These are phyloP conservation scores for Maniola jurtina DNA, from an alignment of 1,140 invertebrate genomes.

Conservation along the genomic window DNA sequence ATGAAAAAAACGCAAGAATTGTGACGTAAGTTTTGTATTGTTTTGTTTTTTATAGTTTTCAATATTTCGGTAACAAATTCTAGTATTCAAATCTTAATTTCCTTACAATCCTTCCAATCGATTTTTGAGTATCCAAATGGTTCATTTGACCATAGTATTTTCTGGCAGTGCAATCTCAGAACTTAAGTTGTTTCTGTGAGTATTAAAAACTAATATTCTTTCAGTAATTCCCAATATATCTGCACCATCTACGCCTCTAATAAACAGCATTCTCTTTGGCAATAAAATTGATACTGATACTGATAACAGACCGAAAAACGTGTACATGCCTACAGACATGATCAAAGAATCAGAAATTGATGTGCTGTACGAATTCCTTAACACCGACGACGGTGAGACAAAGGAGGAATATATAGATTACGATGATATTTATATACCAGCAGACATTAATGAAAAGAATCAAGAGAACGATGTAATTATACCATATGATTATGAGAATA, in stretches of 20 bases:
- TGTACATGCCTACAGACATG: conserved; percentile 11
- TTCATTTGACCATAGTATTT: too few relatives aligned
- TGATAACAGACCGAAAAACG: conserved; percentile 2
- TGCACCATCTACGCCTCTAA: conserved; percentile 51
- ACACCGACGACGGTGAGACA: conserved; percentile 9
- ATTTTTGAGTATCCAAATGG: too few relatives aligned
- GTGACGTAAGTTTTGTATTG: too few relatives aligned
- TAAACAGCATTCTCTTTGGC: conserved; percentile 60
- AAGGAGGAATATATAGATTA: conserved; percentile 20
- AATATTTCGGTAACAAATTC: too few relatives aligned
- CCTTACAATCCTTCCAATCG: too few relatives aligned
- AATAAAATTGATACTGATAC: conserved; percentile 39
- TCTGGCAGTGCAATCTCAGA: too few relatives aligned
- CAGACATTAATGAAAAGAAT: background rate
- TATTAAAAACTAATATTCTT: too few relatives aligned
- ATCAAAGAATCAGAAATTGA: conserved; percentile 39
- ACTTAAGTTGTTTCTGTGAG: too few relatives aligned
- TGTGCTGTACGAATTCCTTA: conserved; percentile 49
- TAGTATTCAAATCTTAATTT: too few relatives aligned
- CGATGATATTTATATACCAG: conserved; percentile 12
- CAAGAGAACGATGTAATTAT: background rate
- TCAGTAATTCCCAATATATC: conserved; percentile 40
- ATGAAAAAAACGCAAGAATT: too few relatives aligned
- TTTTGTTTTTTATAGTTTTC: too few relatives aligned
- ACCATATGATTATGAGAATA: background rate